Percentiles rank a stretch among this genome's conserved stretches.
Evolutionary conservation across 2,113 vertebrate species (phyloP).

Genomic region (Cygnus atratus): DNA sequence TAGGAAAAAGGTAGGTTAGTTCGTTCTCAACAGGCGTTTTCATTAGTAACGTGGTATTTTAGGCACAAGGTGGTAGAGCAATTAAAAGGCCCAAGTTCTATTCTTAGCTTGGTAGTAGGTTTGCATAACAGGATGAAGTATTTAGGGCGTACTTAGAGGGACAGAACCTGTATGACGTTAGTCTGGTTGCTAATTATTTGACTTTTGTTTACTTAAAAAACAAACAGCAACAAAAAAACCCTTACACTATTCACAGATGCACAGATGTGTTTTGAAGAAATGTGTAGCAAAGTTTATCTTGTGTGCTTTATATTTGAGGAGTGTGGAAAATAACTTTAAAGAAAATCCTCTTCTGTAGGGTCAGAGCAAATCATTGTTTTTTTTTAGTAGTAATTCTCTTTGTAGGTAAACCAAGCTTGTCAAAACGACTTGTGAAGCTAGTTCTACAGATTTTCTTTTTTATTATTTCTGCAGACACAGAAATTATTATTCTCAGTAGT

Average conservation of each 20-base stretch:
- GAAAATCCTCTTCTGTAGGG: not conserved
- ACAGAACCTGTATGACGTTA: not conserved
- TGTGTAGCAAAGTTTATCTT: not conserved
- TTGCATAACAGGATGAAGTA: not conserved
- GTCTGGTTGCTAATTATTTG: not conserved
- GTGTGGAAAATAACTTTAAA: not conserved
- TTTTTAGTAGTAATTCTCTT: not conserved
- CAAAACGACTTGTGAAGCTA: not conserved
- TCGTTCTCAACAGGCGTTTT: not conserved
- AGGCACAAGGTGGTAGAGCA: not conserved
- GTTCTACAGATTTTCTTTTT: not conserved
- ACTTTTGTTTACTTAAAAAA: not conserved
- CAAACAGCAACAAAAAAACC: not conserved
- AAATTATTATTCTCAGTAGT: not conserved
- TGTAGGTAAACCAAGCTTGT: not conserved
- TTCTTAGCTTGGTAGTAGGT: not conserved
- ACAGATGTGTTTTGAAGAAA: not conserved
- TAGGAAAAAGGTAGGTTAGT: not conserved
- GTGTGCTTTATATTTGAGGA: not conserved
- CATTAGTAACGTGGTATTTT: not conserved
- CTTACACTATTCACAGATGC: accelerated
- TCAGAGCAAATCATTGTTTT: not conserved
- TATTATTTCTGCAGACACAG: not conserved
- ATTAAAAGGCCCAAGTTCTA: not conserved
- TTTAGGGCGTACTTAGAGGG: not conserved